phyloP scores from a whole-genome alignment of 2,797 vertebrate genomes.

The Pterois miles region DNA sequence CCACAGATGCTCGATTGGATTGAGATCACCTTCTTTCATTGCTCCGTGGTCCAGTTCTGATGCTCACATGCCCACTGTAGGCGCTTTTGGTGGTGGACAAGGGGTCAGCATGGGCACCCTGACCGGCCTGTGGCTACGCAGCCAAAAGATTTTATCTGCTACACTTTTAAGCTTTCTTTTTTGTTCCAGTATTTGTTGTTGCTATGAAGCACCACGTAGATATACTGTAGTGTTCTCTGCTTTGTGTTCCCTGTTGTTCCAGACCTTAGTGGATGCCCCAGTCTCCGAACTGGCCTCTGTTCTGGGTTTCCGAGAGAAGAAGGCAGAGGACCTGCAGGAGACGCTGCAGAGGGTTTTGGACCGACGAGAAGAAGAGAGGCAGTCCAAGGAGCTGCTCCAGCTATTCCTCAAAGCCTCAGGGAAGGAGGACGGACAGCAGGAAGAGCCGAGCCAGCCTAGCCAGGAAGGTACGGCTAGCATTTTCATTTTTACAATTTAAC shows the following conservation, averaged over 20 bases:
- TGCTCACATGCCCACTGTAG: too few species aligned
- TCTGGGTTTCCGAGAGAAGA: constrained; percentile 78
- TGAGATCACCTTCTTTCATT: too few species aligned
- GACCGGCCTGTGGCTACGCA: too few species aligned
- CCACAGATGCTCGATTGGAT: too few species aligned
- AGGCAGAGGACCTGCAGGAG: constrained; percentile 83
- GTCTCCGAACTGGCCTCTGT: constrained; percentile 85
- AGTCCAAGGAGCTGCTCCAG: constrained; percentile 90
- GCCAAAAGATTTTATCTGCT: background rate
- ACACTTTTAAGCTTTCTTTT: background rate
- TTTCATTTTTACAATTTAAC: constrained; percentile 12
- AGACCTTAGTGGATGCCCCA: constrained; percentile 89
- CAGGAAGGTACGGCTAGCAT: constrained; percentile 53
- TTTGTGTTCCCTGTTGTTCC: constrained; percentile 21
- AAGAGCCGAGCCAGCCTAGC: constrained; percentile 14
- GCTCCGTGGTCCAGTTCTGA: too few species aligned
- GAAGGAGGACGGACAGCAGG: constrained; percentile 58
- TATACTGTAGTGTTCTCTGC: background rate
- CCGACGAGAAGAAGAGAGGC: constrained; percentile 90
- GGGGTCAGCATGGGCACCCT: too few species aligned
- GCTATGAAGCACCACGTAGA: background rate
- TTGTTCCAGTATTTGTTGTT: background rate
- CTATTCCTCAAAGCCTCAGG: constrained; percentile 88
- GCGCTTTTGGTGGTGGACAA: too few species aligned
- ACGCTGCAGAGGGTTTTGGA: constrained; percentile 91